These are phyloP conservation scores for Portevinia maculata DNA, from an alignment of 2,888 invertebrate species.

Conservation along the genomic window DNA sequence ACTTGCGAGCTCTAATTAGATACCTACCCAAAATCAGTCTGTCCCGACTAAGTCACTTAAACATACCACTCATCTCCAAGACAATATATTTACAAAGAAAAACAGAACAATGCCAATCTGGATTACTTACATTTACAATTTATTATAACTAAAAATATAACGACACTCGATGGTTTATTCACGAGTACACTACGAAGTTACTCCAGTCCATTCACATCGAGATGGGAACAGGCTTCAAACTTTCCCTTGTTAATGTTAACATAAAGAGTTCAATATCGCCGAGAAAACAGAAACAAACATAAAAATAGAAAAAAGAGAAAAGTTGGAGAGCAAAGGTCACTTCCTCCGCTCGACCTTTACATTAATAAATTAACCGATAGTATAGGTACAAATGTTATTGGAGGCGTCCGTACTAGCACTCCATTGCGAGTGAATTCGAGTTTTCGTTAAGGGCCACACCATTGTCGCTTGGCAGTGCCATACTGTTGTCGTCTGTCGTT, in stretches of 20 bases:
- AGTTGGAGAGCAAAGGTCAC: neutral
- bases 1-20: too few species aligned
- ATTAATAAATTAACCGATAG: constrained; percentile 54
- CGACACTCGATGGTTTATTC: constrained; percentile 27
- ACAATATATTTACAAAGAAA: neutral
- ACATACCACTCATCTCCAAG: neutral
- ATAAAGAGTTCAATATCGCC: constrained; percentile 22
- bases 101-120: neutral
- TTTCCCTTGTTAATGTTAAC: constrained; percentile 15
- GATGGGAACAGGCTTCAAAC: constrained; percentile 6
- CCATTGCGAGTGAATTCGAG: constrained; percentile 83
- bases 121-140: constrained; percentile 32
- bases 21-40: too few species aligned
- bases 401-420: constrained; percentile 78
- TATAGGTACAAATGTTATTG: constrained; percentile 73
- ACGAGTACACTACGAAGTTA: constrained; percentile 18
- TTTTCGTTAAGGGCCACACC: constrained; percentile 82
- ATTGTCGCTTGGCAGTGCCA: constrained; percentile 81
- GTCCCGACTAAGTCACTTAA: neutral
- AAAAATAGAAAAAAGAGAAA: neutral
- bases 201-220: constrained; percentile 7
- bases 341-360: constrained; percentile 7
- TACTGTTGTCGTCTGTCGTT: constrained; percentile 80
- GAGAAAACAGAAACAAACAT: constrained; percentile 7
- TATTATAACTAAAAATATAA: constrained; percentile 48